Base-by-base conservation (phyloP, 2,888 invertebrate genomes). In the Clanis bilineata region DNA sequence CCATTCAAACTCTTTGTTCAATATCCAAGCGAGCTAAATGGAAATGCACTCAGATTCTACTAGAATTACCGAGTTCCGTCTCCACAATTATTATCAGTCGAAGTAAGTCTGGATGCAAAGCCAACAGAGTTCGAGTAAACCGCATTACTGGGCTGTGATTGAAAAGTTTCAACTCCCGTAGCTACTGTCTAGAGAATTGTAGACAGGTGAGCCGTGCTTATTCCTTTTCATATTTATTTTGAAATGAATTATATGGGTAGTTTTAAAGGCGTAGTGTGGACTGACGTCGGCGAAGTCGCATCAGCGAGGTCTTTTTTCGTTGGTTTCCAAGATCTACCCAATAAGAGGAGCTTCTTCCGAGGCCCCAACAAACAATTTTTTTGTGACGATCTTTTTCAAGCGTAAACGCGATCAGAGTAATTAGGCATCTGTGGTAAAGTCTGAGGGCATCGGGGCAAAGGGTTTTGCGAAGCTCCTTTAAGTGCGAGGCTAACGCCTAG, bases 31-130 rank as follows among this genome's bases (percentile, higher is more conserved):
- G 2, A 7, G 10, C 22, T 23, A 51, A 51, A 65, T 58, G 21
- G 51, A 65, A 68, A 62, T 70, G 51, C 59, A 51, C 64, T 63
- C 55, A 60, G 63, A 66, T 64, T 59, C 64, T 55, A 60, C 58
- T 62, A 58, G 63, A 68, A 70, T 66, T 63, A 62, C 43, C n/a
- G 71, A 71, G 61, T 67, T 71, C 59, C 58, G 57, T 64, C 56
- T 56, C 54, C 58, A 62, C 56, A 67, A 66, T 67, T 63, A 66
- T 69, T 63, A 59, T 56, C 59, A 63, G 36, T 39, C 47, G 57
- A 62, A 63, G 66, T 61, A 65, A 58, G 68, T 67, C 62, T 60
- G 64, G 61, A 62, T 62, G 62, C 63, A 62, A 68, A 61, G 67
- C 61, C 57, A 61, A 62, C 7, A 23, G 58, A 57, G 44, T 45